Conservation (phyloP, 2,113 vertebrate genomes). For the Halcyon malimbica region DNA sequence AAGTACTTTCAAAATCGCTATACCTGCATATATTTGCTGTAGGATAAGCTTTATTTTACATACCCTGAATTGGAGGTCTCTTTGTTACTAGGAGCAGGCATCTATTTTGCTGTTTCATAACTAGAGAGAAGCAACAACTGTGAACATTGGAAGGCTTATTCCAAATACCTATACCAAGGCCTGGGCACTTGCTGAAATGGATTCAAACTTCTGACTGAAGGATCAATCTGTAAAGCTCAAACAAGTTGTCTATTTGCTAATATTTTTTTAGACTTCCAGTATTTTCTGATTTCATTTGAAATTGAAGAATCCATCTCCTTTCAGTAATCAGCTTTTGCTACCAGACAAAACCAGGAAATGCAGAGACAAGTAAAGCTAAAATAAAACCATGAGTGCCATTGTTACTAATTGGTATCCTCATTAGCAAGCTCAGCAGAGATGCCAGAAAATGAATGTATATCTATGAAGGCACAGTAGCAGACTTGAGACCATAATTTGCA, state of each 20-base stretch:
- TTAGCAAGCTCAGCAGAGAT: constrained; percentile 58
- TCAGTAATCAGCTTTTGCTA: neutral
- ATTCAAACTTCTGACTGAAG: neutral
- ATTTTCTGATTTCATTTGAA: neutral
- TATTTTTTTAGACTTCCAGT: neutral
- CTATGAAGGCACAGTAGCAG: neutral
- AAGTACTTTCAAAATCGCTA: neutral
- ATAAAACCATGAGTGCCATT: constrained; percentile 10
- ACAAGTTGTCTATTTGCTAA: neutral
- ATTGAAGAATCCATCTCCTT: neutral
- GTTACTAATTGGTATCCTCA: constrained; percentile 57
- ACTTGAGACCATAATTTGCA: constrained; percentile 40
- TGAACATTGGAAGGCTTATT: neutral
- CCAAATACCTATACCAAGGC: neutral
- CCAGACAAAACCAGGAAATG: constrained; percentile 4
- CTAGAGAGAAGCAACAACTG: neutral
- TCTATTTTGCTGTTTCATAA: neutral
- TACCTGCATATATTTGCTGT: neutral
- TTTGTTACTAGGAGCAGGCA: neutral
- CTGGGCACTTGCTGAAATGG: neutral
- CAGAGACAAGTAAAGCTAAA: constrained; percentile 17
- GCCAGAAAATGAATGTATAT: constrained; percentile 41
- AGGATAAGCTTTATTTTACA: neutral
- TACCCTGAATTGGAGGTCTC: neutral
- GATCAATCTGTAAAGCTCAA: neutral